Percentiles rank a stretch among this genome's conserved stretches.
Evolutionary conservation across 2,888 invertebrate species (phyloP).

Genomic region (Acleris sparsana): DNA sequence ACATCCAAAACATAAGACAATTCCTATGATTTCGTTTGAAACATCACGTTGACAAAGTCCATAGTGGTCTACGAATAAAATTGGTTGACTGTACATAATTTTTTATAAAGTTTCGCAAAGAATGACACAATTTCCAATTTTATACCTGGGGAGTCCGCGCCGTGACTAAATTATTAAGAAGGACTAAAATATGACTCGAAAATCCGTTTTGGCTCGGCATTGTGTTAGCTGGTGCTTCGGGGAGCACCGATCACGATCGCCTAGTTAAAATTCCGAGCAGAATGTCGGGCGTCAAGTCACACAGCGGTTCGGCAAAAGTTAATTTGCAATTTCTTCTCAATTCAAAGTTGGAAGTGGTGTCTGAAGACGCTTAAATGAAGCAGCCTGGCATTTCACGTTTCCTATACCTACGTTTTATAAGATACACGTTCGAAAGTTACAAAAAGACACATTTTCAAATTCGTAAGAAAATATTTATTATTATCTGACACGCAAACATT

Average conservation of each 20-base stretch:
- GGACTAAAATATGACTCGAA: slow-evolving; percentile 75
- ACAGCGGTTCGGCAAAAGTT: slow-evolving; percentile 69
- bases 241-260: slow-evolving; percentile 75
- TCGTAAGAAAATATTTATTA: too few species aligned
- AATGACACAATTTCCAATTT: slow-evolving; percentile 81
- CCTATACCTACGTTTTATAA: not conserved
- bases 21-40: too few species aligned
- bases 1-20: too few species aligned
- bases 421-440: too few species aligned
- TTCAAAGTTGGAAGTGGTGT: slow-evolving; percentile 52
- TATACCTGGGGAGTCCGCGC: slow-evolving; percentile 72
- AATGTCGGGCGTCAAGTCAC: slow-evolving; percentile 67
- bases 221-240: slow-evolving; percentile 69
- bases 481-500: too few species aligned
- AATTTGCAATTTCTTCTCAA: slow-evolving; percentile 68
- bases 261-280: slow-evolving; percentile 77
- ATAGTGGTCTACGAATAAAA: not conserved
- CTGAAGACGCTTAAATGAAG: slow-evolving; percentile 35
- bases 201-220: slow-evolving; percentile 71
- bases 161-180: slow-evolving; percentile 80
- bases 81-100: slow-evolving; percentile 42
- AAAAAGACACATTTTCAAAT: too few species aligned
- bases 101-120: slow-evolving; percentile 58
- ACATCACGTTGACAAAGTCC: too few species aligned
- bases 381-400: slow-evolving; percentile 3